A percentile compares a stretch with the other conserved stretches of the same genome.
phyloP scores from a whole-genome alignment of 1,140 invertebrate genomes.

The Tetranychus cinnabarinus region DNA sequence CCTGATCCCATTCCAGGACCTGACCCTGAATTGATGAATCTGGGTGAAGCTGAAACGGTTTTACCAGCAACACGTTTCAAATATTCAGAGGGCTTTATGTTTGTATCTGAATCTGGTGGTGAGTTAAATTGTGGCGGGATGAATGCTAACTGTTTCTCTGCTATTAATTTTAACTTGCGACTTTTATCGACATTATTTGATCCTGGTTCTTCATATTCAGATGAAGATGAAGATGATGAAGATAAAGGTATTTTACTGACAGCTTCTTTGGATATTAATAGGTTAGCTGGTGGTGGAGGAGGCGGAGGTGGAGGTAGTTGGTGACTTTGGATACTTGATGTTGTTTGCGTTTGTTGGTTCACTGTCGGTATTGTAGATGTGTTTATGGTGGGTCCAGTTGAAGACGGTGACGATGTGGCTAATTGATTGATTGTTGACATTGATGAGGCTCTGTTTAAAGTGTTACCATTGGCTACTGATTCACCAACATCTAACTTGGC shows the following conservation, averaged over 20 bases:
- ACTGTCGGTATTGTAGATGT: neutral
- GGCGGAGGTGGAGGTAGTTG: constrained; percentile 35
- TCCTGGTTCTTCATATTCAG: neutral
- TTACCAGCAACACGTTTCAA: constrained; percentile 43
- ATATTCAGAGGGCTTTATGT: constrained; percentile 78
- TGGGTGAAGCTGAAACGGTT: neutral
- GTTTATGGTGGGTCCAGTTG: neutral
- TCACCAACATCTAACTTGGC: neutral
- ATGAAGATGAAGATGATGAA: neutral
- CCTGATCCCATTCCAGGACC: neutral
- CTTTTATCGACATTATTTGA: neutral
- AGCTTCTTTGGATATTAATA: neutral
- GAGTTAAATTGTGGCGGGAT: constrained; percentile 61
- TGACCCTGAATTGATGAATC: neutral
- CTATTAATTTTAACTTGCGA: neutral
- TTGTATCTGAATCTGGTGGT: constrained; percentile 35
- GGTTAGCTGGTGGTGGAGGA: constrained; percentile 18
- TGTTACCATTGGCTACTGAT: neutral
- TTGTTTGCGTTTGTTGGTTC: constrained; percentile 1
- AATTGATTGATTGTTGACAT: neutral
- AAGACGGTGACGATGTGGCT: neutral
- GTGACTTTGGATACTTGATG: constrained; percentile 22
- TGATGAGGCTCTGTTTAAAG: neutral
- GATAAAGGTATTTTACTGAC: too few species aligned
- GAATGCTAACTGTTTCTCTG: constrained; percentile 29